These are phyloP conservation scores for Nansenia antarctica DNA, from an alignment of 2,113 vertebrate species.

Conservation along the genomic window DNA sequence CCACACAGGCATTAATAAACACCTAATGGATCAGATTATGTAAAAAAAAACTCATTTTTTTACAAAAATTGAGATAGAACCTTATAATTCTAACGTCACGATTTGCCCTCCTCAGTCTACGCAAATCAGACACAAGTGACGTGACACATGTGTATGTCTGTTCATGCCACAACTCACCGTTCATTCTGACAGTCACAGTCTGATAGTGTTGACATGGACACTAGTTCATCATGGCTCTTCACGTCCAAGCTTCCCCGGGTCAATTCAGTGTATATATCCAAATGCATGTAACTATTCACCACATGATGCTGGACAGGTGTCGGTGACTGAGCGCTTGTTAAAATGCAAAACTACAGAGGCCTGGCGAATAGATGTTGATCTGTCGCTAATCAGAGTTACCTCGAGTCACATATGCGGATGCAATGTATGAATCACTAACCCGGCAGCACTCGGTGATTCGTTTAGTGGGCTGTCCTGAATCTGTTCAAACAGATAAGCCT, in stretches of 20 bases:
- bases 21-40: too few species aligned
- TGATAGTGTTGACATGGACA: conserved; percentile 27
- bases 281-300: not conserved
- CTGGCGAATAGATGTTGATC: conserved; percentile 41
- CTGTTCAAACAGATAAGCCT: not conserved
- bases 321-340: not conserved
- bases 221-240: not conserved
- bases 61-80: too few species aligned
- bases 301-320: not conserved
- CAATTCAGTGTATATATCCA: not conserved
- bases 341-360: conserved; percentile 46
- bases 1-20: too few species aligned
- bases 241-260: not conserved
- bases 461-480: not conserved
- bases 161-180: conserved; percentile 74
- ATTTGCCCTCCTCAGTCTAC: too few species aligned
- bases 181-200: conserved; percentile 74
- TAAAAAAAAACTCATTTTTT: too few species aligned
- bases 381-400: conserved; percentile 2
- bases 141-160: not conserved
- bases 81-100: too few species aligned
- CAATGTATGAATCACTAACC: not conserved
- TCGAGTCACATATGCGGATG: not conserved
- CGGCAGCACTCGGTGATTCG: not conserved
- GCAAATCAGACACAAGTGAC: too few species aligned